Base-by-base conservation (phyloP, 2,888 invertebrate genomes). In the Drosophila yooni region DNA sequence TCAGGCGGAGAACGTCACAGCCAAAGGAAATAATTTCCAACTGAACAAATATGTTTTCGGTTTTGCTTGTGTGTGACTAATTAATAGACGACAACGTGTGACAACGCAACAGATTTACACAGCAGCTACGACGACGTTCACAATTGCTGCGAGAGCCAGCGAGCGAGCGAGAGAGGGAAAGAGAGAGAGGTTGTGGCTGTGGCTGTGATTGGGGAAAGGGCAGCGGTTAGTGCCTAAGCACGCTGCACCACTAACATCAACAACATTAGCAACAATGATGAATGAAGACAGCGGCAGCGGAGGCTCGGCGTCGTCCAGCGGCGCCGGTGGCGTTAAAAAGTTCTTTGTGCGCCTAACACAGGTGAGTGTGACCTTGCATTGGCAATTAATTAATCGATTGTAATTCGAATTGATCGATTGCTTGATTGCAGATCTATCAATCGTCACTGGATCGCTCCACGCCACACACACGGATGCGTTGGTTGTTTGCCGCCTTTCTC, bases 371-470 rank as follows among this genome's bases (percentile, higher is more conserved):
- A n/a, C 36, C 13, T 29, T 27, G 7, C 27, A 57, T 48, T 56
- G 15, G 11, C 5, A 27, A 18, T 43, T 13, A 11, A 21, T n/a
- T 21, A 2, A 21, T 40, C 15, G 15, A 13, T 10, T 7, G 31
- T 6, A 50, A 54, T 27, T 48, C 31, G 3, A 53, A 25, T 18
- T 18, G 2, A 21, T 25, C 48, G 25, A 46, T 33, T 21, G 13
- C 5, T 57, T 29, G 15, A 29, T 76, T 82, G 4, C 66, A 93
- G 93, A 91, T 89, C 91, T 97, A 97, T 94, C 97, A 98, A 94
- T 96, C 96, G 91, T 95, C 96, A 84, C 94, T 98, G 94, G 98
- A 98, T 94, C 95, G 95, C 92, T 97, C 97, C 95, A 98, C 98
- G 83, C 98, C 98, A 70, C 96, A 97, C 92, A 94, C 95, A 77